These are phyloP conservation scores for Sycophila texana DNA, from an alignment of 2,888 invertebrate species.

Conservation along the genomic window DNA sequence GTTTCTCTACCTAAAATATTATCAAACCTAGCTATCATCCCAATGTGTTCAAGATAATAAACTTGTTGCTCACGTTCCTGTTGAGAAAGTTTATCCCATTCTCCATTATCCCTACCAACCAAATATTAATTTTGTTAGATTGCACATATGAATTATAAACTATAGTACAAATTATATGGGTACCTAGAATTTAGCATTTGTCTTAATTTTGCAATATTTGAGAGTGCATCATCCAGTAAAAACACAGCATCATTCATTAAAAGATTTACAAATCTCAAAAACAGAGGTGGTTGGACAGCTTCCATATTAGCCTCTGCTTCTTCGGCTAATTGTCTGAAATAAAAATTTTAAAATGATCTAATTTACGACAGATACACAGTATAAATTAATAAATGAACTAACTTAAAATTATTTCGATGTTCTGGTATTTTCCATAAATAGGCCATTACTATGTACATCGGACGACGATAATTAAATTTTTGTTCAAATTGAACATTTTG, in stretches of 20 bases:
- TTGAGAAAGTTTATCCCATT: constrained; percentile 83
- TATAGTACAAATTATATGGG: constrained; percentile 43
- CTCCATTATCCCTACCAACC: constrained; percentile 81
- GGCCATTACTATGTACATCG: constrained; percentile 96
- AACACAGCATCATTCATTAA: constrained; percentile 98
- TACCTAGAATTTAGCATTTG: constrained; percentile 87
- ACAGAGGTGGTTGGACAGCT: constrained; percentile 91
- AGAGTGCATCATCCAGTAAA: constrained; percentile 92
- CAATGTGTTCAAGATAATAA: constrained; percentile 84
- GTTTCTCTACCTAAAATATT: constrained; percentile 95
- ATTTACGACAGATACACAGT: not conserved
- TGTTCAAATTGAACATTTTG: constrained; percentile 97
- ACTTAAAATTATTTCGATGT: constrained; percentile 87
- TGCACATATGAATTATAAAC: not conserved
- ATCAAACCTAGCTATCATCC: constrained; percentile 92
- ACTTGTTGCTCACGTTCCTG: constrained; percentile 87
- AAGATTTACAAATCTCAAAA: constrained; percentile 95
- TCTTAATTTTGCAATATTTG: constrained; percentile 91
- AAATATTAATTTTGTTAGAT: constrained; percentile 30
- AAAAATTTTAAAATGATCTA: not conserved
- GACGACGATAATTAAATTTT: constrained; percentile 96
- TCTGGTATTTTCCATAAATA: constrained; percentile 91
- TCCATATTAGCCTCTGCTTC: constrained; percentile 93
- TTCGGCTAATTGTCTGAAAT: constrained; percentile 81
- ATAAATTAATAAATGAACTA: constrained; percentile 66